Percentiles rank a stretch among this genome's conserved stretches.
These are phyloP conservation scores for Aldrovandia affinis DNA, from an alignment of 2,797 vertebrate genomes.

Conservation along the genomic window DNA sequence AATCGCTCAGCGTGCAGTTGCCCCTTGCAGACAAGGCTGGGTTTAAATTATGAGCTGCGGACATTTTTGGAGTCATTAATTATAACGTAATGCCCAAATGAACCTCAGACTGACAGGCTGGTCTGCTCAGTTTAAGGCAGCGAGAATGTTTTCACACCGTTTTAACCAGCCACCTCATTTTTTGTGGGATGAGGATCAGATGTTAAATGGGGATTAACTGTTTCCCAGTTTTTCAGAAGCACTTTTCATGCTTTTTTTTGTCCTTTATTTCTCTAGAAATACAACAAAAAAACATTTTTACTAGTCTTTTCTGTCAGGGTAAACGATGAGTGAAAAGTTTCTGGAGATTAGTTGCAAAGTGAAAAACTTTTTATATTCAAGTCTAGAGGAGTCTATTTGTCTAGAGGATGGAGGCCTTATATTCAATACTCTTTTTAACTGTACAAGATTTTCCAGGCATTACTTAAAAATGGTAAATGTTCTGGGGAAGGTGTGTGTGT, in stretches of 20 bases:
- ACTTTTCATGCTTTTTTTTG: neutral
- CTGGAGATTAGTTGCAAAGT: neutral
- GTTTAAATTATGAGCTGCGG: neutral
- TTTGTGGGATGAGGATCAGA: neutral
- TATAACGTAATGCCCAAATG: constrained; percentile 10
- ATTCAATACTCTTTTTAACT: neutral
- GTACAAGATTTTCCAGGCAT: neutral
- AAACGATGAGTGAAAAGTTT: neutral
- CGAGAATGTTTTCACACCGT: neutral
- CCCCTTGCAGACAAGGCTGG: neutral
- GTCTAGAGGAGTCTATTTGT: neutral
- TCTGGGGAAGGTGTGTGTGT: no score
- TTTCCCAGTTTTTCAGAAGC: neutral
- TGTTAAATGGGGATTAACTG: neutral
- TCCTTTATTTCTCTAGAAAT: neutral
- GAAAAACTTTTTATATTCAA: no score
- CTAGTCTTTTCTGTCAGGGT: neutral
- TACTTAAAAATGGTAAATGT: neutral
- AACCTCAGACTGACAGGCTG: constrained; percentile 9
- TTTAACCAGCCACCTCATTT: constrained; percentile 9
- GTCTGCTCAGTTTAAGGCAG: neutral
- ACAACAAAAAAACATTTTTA: neutral
- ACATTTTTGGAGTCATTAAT: neutral
- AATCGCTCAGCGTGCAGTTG: constrained; percentile 2
- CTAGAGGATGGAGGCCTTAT: neutral